Conservation (phyloP, 2,888 invertebrate genomes). For the Microctonus aethiopoides region DNA sequence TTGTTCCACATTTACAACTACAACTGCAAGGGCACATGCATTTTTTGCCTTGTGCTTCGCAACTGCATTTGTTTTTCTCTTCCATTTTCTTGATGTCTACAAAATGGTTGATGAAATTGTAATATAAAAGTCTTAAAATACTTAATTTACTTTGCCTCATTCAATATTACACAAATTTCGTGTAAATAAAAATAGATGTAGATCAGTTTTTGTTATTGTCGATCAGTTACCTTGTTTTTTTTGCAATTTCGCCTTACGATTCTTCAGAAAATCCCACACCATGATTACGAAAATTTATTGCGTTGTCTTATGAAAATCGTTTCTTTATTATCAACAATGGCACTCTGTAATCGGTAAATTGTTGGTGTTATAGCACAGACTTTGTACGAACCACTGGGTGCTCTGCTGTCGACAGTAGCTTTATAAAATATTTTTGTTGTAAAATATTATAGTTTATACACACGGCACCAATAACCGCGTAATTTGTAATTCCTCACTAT, state of each 20-base stretch:
- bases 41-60: conserved; percentile 52
- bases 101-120: background rate
- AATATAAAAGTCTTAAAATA: background rate
- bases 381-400: conserved; percentile 33
- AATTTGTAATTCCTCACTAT: background rate
- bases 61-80: conserved; percentile 47
- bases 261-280: conserved; percentile 54
- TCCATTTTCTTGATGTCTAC: conserved; percentile 39
- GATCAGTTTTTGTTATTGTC: background rate
- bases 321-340: conserved; percentile 28
- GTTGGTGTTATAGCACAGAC: conserved; percentile 1
- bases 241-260: conserved; percentile 46
- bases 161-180: background rate
- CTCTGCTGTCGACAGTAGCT: conserved; percentile 36
- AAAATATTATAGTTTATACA: conserved; percentile 40
- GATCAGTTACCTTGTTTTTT: conserved; percentile 46
- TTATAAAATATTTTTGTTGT: conserved; percentile 45
- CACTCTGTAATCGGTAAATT: conserved; percentile 27
- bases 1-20: conserved; percentile 54
- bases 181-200: background rate
- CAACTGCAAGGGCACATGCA: conserved; percentile 45
- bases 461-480: conserved; percentile 45
- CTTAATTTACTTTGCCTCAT: background rate
- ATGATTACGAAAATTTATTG: conserved; percentile 36
- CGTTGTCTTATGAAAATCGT: background rate